phyloP scores from a whole-genome alignment of 2,797 vertebrate genomes.

The Streptopelia turtur region DNA sequence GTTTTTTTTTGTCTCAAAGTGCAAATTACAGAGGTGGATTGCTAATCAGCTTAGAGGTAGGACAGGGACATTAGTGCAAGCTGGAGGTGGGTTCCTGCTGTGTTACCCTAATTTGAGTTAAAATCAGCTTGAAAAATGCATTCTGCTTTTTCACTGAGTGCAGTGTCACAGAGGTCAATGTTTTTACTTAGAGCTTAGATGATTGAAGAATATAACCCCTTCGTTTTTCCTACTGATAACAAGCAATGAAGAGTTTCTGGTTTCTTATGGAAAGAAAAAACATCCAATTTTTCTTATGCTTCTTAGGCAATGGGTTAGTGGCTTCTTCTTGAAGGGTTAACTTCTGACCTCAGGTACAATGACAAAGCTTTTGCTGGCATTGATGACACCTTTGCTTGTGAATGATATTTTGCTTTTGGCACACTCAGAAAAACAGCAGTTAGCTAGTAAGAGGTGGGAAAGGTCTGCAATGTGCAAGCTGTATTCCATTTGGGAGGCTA shows the following conservation, averaged over 20 bases:
- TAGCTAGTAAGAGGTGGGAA: not conserved
- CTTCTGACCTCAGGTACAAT: not conserved
- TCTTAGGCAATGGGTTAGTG: not conserved
- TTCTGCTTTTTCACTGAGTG: not conserved
- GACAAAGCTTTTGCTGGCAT: not conserved
- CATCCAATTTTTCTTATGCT: not conserved
- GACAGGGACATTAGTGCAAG: not conserved
- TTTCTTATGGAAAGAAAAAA: not conserved
- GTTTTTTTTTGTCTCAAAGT: not conserved
- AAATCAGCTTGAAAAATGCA: not conserved
- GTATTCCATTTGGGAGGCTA: not conserved
- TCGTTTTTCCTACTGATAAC: not conserved
- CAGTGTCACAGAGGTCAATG: not conserved
- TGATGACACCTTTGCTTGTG: fast-evolving
- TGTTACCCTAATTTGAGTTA: not conserved
- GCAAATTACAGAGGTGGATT: not conserved
- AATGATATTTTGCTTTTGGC: not conserved
- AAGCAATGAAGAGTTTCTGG: not conserved
- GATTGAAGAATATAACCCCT: not conserved
- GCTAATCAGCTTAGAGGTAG: not conserved
- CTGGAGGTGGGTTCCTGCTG: not conserved
- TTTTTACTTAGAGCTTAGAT: not conserved
- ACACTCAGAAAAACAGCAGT: not conserved
- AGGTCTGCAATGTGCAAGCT: not conserved
- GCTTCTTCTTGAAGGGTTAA: not conserved